phyloP scores from a whole-genome alignment of 2,113 vertebrate species.

The Leptosomus discolor region DNA sequence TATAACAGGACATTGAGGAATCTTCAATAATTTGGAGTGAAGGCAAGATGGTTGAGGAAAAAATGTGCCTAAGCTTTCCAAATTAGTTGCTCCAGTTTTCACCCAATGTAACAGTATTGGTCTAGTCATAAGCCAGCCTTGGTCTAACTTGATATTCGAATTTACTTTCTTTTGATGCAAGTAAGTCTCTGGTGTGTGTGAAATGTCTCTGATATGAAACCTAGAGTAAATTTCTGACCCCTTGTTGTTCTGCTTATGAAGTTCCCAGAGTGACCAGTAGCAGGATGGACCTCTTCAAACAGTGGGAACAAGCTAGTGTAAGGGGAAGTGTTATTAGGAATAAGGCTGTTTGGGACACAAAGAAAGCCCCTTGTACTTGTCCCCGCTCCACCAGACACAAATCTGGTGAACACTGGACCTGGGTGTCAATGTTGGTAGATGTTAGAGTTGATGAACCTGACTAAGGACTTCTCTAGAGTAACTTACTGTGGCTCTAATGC shows the following conservation, averaged over 20 bases:
- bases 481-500: neutral
- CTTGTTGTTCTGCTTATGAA: neutral
- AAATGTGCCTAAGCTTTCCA: neutral
- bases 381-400: neutral
- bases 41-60: neutral
- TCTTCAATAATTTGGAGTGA: neutral
- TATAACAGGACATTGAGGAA: neutral
- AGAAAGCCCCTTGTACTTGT: neutral
- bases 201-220: no score
- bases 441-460: neutral
- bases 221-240: neutral
- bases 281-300: neutral
- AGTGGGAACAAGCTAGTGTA: neutral
- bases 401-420: neutral
- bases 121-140: neutral
- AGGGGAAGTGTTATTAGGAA: neutral
- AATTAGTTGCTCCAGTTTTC: neutral
- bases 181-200: neutral
- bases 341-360: neutral
- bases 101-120: neutral
- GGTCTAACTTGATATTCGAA: neutral
- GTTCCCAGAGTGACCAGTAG: neutral
- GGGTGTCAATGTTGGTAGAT: accelerated
- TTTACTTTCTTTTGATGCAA: neutral
- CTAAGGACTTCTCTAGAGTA: neutral